Base-by-base conservation (phyloP, 1,140 invertebrate genomes). In the Trichoplusia ni region DNA sequence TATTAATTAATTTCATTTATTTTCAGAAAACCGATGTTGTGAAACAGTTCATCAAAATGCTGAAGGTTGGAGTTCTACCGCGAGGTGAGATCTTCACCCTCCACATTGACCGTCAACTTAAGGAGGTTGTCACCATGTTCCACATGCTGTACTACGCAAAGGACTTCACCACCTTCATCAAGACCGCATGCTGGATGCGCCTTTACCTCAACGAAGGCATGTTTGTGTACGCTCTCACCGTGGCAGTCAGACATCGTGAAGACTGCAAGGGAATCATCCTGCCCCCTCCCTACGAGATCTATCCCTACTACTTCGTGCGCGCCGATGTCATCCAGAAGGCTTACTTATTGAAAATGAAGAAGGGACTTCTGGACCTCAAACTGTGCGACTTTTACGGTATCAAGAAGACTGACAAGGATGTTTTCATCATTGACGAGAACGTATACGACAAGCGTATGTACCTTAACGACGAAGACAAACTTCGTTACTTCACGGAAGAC, bases 401-500 rank as follows among this genome's bases (percentile, higher is more conserved):
- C 33, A 90, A 81, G 49, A 86, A 88, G 18, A 86, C 82, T 16
- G 83, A 89, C 7, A 89, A 90, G 33, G 80, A 81, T 16, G 67
- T 86, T 2, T 87, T 72, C 66, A 88, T 91, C 18, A 86, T 89
- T 31, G 91, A 89, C 31, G 84, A 91, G 49, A 90, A 90, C 14
- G 63, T 86, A 0, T 89, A 70, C 35, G 87, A 90, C 59, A 88
- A 92, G 47, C 80, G 86, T 40, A 65, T 86, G 54, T 68, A 69
- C 58, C 60, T 91, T 11, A 86, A 79, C 56, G 68, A 82, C 4
- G 79, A 90, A 47, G 82, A 88, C 69, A 79, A 83, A 7, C 60
- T 95, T 18, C 91, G 92, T 61, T 95, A 95, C 71, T 94, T 94
- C 74, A 92, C 92, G 23, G 94, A 95, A 84, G 94, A 95, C 71